Evolutionary conservation across 2,113 vertebrate genomes (phyloP).

Genomic region (Otolemur garnettii): DNA sequence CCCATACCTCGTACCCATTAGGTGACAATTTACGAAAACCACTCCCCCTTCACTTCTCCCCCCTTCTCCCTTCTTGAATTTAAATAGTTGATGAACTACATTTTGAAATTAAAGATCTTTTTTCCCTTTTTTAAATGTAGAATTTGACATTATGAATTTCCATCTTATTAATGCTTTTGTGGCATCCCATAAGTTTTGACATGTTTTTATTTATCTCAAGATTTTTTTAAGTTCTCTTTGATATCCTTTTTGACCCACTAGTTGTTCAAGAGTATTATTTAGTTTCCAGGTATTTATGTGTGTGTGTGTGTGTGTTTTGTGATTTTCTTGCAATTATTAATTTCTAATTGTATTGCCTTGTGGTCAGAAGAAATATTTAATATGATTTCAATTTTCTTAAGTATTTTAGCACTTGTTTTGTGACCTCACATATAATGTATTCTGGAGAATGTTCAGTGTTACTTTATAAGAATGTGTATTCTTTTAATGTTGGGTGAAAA

Average conservation of each 20-base stretch:
- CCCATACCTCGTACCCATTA: no score
- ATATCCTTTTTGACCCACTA: not conserved
- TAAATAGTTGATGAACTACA: not conserved
- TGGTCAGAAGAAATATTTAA: not conserved
- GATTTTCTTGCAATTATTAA: not conserved
- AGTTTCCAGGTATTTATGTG: not conserved
- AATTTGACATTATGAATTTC: not conserved
- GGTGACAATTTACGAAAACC: no score
- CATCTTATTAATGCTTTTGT: not conserved
- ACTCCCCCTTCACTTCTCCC: no score
- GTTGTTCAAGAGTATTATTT: not conserved
- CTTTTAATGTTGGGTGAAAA: not conserved
- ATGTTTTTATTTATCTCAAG: not conserved
- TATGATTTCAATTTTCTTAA: not conserved
- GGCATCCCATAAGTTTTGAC: no score
- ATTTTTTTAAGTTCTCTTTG: not conserved
- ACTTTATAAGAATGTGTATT: not conserved
- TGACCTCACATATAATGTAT: not conserved
- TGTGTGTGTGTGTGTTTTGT: not conserved
- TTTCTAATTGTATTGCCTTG: not conserved
- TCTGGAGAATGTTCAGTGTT: not conserved
- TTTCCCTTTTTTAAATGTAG: not conserved
- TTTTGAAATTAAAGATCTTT: not conserved
- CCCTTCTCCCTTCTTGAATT: not conserved
- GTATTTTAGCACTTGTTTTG: not conserved